A percentile compares a stretch with the other conserved stretches of the same genome.
These are phyloP conservation scores for Selene dorsalis DNA, from an alignment of 2,797 vertebrate species.

Conservation along the genomic window DNA sequence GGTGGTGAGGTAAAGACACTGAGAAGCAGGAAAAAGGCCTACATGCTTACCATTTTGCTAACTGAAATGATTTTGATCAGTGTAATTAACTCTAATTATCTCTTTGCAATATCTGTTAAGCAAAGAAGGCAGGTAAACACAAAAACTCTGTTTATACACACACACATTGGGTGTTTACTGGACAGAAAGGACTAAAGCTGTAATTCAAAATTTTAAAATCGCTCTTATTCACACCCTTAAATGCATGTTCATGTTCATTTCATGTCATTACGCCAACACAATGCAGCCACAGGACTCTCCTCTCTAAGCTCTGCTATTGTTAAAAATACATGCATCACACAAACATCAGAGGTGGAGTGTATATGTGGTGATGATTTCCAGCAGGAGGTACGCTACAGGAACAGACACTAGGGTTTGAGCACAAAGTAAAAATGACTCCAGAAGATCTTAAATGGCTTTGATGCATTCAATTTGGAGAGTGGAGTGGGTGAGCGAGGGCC, in stretches of 20 bases:
- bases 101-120: not conserved
- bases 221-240: slow-evolving; percentile 3
- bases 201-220: slow-evolving; percentile 11
- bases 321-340: not conserved
- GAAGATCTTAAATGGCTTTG: slow-evolving; percentile 16
- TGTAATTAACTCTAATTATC: not conserved
- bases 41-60: not conserved
- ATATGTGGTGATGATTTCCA: not conserved
- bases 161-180: not conserved
- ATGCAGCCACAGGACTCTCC: not conserved
- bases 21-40: not conserved
- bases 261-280: slow-evolving; percentile 29
- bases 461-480: slow-evolving; percentile 8
- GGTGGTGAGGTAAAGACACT: not conserved
- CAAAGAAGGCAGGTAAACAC: not conserved
- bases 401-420: not conserved
- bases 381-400: not conserved
- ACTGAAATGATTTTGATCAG: not conserved
- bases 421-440: not conserved
- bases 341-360: not conserved
- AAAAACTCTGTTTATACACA: not conserved
- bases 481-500: slow-evolving; percentile 13
- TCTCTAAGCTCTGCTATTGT: not conserved
- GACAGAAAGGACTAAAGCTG: not conserved
- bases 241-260: not conserved